Evolutionary conservation across 2,888 invertebrate species (phyloP), one percentile per base, ranked within the genome.

Genomic region (Callimorpha dominula): DNA sequence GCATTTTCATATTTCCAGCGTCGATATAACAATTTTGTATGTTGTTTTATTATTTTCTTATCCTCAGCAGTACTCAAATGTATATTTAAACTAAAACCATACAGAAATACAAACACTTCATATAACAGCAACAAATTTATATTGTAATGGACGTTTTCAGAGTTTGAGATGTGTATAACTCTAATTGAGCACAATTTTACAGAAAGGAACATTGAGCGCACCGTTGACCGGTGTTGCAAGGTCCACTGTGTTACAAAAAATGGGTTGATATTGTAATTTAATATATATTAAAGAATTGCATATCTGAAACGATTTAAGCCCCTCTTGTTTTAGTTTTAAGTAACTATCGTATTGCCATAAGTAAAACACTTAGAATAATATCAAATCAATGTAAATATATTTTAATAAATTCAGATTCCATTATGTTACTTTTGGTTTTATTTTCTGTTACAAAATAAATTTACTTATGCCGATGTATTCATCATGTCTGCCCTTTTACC

Each of bases 391-490:
- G 91, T 92, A 92, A 88, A 92, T 92, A 92, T 85, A 91, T 87
- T 89, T 90, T 90, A 92, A 91, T 87, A 80, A 87, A 91, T 90
- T 91, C 88, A 87, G 86, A 91, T 90, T 91, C 90, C 88, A 90
- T 90, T 86, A 89, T 82, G 87, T 89, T 90, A 79, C 71, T 46
- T 11, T 40, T 76, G 68, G 76, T 82, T 88, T 88, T 79, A 76
- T 80, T 84, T 72, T 12, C 3, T 31, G 31, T 31, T 31, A 31
- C 31, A 31, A 31, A 31, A 31, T 1, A 2, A 31, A 31, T 31
- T 31, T 1, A 31, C 31, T 31, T 31, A 1, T 31, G 31, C 31
- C 1, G 31, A 31, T 31, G 31, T 31, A 46, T 8, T 43, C 43
- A 46, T 8, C 43, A 8, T 46, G 9, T 46, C 43, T 46, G 9